These are phyloP conservation scores for Callaeas wilsoni DNA, from an alignment of 2,113 vertebrate species.

Conservation along the genomic window DNA sequence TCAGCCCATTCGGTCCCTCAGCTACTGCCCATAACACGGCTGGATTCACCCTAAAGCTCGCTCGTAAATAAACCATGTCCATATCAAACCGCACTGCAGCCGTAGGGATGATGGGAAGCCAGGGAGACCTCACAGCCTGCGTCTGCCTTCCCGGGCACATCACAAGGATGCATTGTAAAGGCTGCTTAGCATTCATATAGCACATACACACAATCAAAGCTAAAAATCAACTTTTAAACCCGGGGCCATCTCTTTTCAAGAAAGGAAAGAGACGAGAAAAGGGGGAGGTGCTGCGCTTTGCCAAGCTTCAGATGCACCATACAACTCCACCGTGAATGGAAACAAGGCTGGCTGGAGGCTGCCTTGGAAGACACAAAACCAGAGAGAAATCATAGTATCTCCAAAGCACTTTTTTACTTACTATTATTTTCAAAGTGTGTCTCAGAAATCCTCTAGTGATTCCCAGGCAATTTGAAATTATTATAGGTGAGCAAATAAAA, in stretches of 20 bases:
- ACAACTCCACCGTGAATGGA: conserved; percentile 57
- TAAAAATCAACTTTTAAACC: conserved; percentile 77
- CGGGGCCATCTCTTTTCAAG: conserved; percentile 62
- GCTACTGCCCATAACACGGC: background rate
- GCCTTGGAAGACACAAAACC: conserved; percentile 74
- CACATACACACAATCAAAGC: conserved; percentile 68
- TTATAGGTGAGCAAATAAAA: conserved; percentile 70
- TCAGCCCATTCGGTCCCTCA: background rate
- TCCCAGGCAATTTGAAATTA: conserved; percentile 75
- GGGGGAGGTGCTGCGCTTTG: conserved; percentile 10
- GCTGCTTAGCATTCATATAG: conserved; percentile 64
- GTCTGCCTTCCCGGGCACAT: conserved; percentile 21
- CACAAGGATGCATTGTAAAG: conserved; percentile 59
- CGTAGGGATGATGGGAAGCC: background rate
- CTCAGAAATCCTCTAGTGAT: conserved; percentile 79
- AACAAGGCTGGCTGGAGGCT: conserved; percentile 76
- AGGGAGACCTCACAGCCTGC: background rate
- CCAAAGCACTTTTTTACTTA: background rate
- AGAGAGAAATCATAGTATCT: conserved; percentile 48
- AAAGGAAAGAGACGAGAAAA: conserved; percentile 58
- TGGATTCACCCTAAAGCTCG: background rate
- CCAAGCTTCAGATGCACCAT: conserved; percentile 68
- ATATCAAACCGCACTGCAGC: background rate
- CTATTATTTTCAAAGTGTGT: conserved; percentile 63
- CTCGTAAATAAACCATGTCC: conserved; percentile 3